phyloP scores from a whole-genome alignment of 2,888 invertebrate genomes.

The Eustalomyia histrio region DNA sequence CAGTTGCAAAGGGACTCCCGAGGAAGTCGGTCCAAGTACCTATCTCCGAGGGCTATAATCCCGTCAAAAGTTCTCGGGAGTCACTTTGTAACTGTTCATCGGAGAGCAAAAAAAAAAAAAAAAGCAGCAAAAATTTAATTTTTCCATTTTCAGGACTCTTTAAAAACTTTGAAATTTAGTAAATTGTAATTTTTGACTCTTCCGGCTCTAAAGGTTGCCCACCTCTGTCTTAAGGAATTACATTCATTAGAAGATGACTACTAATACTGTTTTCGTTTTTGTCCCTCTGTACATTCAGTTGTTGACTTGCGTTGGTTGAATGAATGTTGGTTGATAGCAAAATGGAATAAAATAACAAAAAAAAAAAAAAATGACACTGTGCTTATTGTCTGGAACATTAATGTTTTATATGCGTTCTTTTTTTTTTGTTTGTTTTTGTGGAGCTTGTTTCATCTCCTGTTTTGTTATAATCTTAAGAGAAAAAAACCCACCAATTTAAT shows the following conservation, averaged over 20 bases:
- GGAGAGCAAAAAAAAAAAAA: too few species aligned
- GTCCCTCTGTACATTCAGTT: neutral
- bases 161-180: too few species aligned
- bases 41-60: too few species aligned
- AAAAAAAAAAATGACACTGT: slow-evolving; percentile 59
- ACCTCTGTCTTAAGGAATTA: slow-evolving; percentile 41
- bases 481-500: slow-evolving; percentile 46
- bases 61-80: too few species aligned
- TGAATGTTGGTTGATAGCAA: slow-evolving; percentile 5
- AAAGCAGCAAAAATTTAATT: too few species aligned
- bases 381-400: slow-evolving; percentile 66
- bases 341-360: neutral
- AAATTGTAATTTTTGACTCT: too few species aligned
- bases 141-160: too few species aligned
- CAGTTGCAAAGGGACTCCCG: too few species aligned
- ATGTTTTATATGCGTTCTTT: slow-evolving; percentile 53
- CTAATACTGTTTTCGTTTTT: neutral
- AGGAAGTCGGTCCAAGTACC: too few species aligned
- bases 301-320: slow-evolving; percentile 34
- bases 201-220: neutral
- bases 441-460: neutral
- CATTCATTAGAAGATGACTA: slow-evolving; percentile 34
- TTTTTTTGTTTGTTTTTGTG: neutral
- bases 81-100: too few species aligned
- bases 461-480: slow-evolving; percentile 7